These are phyloP conservation scores for Buteo buteo DNA, from an alignment of 2,113 vertebrate genomes.

Conservation along the genomic window DNA sequence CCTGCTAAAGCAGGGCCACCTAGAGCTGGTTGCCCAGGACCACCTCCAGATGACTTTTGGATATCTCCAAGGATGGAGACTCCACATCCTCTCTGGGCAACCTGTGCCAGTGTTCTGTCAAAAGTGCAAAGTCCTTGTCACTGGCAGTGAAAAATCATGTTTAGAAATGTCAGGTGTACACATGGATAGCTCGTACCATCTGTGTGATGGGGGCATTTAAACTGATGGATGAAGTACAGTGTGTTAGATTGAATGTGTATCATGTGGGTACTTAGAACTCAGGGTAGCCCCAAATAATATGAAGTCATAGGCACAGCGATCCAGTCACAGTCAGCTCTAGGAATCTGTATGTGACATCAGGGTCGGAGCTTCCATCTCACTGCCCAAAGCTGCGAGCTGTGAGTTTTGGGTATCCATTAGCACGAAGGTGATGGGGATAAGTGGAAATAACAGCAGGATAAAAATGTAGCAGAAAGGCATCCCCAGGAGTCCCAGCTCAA, in stretches of 20 bases:
- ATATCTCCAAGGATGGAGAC: neutral
- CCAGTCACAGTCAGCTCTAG: neutral
- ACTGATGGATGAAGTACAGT: neutral
- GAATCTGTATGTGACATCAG: neutral
- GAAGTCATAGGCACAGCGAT: neutral
- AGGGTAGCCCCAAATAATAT: neutral
- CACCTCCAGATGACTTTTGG: neutral
- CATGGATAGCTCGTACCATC: neutral
- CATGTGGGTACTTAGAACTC: neutral
- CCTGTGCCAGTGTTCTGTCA: neutral
- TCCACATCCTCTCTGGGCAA: neutral
- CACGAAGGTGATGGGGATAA: neutral
- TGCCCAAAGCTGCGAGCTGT: neutral
- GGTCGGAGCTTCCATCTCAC: neutral
- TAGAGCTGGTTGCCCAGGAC: neutral
- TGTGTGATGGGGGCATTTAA: neutral
- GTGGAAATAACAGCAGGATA: neutral
- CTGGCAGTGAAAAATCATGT: neutral
- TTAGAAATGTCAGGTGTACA: neutral
- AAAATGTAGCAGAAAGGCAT: neutral
- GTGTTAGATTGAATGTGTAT: accelerated
- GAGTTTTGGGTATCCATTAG: neutral
- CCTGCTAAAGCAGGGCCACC: neutral
- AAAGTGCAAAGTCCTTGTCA: neutral
- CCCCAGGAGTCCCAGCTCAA: neutral